Base-by-base conservation (phyloP, 2,888 invertebrate species). In the Dynastes maya region DNA sequence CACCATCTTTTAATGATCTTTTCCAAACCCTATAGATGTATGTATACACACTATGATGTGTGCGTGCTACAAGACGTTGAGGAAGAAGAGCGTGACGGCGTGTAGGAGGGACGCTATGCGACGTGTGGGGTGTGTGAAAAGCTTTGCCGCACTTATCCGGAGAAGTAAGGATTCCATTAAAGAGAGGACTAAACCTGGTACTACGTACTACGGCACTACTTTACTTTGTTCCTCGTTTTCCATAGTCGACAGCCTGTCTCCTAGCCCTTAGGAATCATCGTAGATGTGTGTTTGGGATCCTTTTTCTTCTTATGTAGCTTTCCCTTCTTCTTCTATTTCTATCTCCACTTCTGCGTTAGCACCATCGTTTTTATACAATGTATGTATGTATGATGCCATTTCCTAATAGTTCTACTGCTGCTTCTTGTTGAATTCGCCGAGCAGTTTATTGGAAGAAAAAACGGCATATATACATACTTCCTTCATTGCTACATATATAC, bases 111-210 rank as follows among this genome's bases (percentile, higher is more conserved):
- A 78, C 75, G 79, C 63, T 40, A 67, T 78, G 80, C 78, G 74
- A 76, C 71, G 78, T 80, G 79, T 1, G 79, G 77, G 80, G 9
- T 8, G 63, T 55, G 70, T 77, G 82, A 78, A 74, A 78, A 76
- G 80, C 80, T 79, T 82, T 82, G 83, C 80, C 84, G 84, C 85
- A 85, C 85, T 85, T 85, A 85, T 85, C 85, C 83, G 82, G 83
- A 9, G 84, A 85, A 85, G 84, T 85, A 85, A 85, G 85, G 85
- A 85, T 85, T 86, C 85, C 85, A 86, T 86, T 86, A 86, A 84
- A 84, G 83, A 83, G 80, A 82, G 83, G 83, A 83, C 55, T 51
- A 58, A 58, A 65, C 55, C 67, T 67, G 53, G 58, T 75, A 75
- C 64, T 64, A 45, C 45, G 8, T 45, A 51, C 49, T 55, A 65